A percentile compares a stretch with the other conserved stretches of the same genome.
These are phyloP conservation scores for Tragopan temminckii DNA, from an alignment of 2,797 vertebrate species.

Conservation along the genomic window DNA sequence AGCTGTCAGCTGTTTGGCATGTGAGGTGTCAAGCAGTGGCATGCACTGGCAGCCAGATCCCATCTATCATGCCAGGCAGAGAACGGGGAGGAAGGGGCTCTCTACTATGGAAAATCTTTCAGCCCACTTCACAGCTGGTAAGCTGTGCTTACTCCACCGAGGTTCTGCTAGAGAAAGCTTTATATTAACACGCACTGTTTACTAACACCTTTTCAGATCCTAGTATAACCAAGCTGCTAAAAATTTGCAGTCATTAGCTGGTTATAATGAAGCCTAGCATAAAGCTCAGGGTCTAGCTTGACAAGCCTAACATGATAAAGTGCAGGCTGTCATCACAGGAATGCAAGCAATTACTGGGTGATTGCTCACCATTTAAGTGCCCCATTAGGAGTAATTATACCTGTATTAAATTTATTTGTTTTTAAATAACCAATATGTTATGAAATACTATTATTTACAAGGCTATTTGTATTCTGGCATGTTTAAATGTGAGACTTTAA, in stretches of 20 bases:
- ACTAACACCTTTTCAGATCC: conserved; percentile 41
- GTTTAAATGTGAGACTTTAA: background rate
- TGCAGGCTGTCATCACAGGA: background rate
- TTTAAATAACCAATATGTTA: background rate
- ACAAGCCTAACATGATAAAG: background rate
- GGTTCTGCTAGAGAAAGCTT: conserved; percentile 9
- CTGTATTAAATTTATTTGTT: background rate
- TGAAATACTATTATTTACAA: background rate
- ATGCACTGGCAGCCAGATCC: conserved; percentile 2
- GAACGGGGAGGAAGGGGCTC: background rate
- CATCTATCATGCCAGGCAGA: conserved; percentile 8
- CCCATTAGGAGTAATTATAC: background rate
- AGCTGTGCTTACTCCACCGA: background rate
- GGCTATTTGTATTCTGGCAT: background rate
- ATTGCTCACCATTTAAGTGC: background rate
- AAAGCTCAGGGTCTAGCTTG: background rate
- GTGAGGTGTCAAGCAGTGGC: conserved; percentile 13
- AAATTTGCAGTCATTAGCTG: background rate
- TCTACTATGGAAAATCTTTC: background rate
- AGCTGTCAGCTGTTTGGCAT: conserved; percentile 12
- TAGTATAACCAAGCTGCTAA: conserved; percentile 26
- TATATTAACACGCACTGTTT: conserved; percentile 22
- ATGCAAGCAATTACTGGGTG: background rate
- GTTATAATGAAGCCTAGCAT: conserved; percentile 47
- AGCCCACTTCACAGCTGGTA: conserved; percentile 3